Evolutionary conservation across 2,113 vertebrate species (phyloP).

Genomic region (Etia nguti): DNA sequence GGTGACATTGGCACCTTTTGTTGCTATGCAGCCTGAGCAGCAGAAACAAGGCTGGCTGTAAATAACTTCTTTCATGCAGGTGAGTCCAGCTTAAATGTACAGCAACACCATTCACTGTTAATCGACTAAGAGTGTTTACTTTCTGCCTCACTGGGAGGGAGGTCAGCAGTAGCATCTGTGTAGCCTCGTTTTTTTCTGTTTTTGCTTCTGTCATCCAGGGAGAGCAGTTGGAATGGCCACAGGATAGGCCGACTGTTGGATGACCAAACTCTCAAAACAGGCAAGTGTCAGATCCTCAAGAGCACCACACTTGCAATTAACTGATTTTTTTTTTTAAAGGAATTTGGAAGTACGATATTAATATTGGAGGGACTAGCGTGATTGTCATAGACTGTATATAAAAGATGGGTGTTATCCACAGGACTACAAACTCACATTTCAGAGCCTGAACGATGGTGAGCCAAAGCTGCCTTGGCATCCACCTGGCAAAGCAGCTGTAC

Average conservation of each 20-base stretch:
- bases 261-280: background rate
- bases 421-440: background rate
- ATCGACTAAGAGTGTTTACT: background rate
- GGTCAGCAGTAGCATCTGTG: background rate
- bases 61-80: background rate
- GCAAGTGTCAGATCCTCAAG: background rate
- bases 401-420: background rate
- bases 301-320: background rate
- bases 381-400: background rate
- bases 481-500: background rate
- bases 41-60: slow-evolving; percentile 5
- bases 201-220: background rate
- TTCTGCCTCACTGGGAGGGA: background rate
- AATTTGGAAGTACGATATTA: background rate
- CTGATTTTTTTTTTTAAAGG: background rate
- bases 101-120: background rate
- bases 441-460: background rate
- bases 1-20: background rate
- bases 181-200: background rate
- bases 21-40: slow-evolving; percentile 23
- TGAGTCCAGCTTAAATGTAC: slow-evolving; percentile 4
- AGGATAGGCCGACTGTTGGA: background rate
- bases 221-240: background rate
- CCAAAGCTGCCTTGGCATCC: background rate
- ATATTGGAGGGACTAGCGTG: background rate